Evolutionary conservation across 1,140 invertebrate species (phyloP).

Genomic region (Zaprionus kolodkinae): DNA sequence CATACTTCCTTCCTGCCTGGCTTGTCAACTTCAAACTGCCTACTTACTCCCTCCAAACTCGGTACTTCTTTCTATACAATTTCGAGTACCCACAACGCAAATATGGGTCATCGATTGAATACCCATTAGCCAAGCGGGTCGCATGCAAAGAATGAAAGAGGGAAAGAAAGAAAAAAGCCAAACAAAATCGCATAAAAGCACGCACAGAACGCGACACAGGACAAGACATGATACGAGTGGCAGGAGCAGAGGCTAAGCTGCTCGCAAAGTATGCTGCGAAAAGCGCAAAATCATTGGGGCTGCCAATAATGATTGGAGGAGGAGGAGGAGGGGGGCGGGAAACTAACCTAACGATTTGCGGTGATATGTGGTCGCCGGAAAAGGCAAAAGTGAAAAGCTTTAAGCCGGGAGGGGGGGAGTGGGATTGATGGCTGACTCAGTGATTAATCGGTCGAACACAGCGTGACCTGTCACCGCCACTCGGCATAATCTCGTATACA

Average conservation of each 20-base stretch:
- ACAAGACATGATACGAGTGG: constrained; percentile 6
- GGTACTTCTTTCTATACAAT: background rate
- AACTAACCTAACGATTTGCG: background rate
- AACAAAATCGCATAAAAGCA: constrained; percentile 38
- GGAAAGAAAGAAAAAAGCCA: constrained; percentile 14
- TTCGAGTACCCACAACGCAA: background rate
- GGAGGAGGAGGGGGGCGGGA: no score
- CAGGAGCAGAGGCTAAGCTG: constrained; percentile 22
- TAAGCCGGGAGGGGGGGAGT: constrained; percentile 11
- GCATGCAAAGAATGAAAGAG: constrained; percentile 24
- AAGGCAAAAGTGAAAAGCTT: constrained; percentile 34
- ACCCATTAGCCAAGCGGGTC: constrained; percentile 22
- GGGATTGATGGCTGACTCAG: constrained; percentile 26
- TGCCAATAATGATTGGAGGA: constrained; percentile 40
- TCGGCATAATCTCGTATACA: constrained; percentile 34
- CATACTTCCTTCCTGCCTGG: background rate
- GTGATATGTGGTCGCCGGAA: constrained; percentile 26
- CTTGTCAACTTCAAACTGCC: constrained; percentile 2
- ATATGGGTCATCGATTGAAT: constrained; percentile 39
- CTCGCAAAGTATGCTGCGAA: constrained; percentile 28
- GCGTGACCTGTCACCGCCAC: constrained; percentile 36
- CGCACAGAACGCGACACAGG: constrained; percentile 5
- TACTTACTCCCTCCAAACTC: background rate
- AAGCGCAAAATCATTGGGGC: constrained; percentile 38
- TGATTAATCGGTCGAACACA: constrained; percentile 41